These are phyloP conservation scores for Motacilla tschutschensis DNA, from an alignment of 2,113 vertebrate species.

Conservation along the genomic window DNA sequence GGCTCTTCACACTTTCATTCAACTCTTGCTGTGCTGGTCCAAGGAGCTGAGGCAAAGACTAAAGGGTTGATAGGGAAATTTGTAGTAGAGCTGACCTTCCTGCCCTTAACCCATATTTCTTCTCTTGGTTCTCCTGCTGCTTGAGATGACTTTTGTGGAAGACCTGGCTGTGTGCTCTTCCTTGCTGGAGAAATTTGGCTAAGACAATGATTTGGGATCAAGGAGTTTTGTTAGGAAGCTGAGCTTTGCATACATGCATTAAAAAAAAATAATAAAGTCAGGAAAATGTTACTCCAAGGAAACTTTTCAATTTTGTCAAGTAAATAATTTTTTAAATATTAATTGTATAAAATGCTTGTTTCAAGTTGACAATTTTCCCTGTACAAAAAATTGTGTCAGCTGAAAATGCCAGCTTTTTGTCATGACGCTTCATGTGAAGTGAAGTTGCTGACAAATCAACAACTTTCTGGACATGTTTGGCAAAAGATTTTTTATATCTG, in stretches of 20 bases:
- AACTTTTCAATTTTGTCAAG: background rate
- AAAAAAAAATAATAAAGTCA: background rate
- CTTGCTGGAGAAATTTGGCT: background rate
- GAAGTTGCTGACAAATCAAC: background rate
- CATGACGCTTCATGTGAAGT: background rate
- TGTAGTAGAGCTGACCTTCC: background rate
- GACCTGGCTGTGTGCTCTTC: background rate
- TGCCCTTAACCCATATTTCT: background rate
- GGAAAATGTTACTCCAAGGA: background rate
- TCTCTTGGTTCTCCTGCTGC: background rate
- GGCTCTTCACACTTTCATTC: background rate
- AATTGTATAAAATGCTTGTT: background rate
- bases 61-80: background rate
- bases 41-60: background rate
- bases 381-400: background rate
- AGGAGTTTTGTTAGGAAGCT: background rate
- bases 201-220: background rate
- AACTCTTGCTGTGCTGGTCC: rapidly evolving
- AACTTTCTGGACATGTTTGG: background rate
- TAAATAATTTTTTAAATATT: background rate
- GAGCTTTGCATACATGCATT: background rate
- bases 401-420: background rate
- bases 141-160: background rate
- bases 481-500: background rate
- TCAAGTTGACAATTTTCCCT: background rate